Evolutionary conservation across 2,888 invertebrate species (phyloP).

Genomic region (Caenorhabditis imperialis): DNA sequence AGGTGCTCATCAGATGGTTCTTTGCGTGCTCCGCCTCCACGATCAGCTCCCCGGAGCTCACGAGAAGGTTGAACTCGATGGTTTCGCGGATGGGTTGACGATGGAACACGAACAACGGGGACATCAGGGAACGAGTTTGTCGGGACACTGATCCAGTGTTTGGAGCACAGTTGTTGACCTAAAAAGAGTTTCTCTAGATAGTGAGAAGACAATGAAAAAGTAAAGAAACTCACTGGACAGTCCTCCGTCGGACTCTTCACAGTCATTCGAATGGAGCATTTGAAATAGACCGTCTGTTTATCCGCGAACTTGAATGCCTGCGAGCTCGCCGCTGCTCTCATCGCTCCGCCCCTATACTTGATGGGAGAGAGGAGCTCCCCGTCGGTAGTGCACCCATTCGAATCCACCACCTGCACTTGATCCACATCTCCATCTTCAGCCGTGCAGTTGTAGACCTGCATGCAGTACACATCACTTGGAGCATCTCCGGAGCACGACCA

Average conservation of each 20-base stretch:
- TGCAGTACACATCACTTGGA: slow-evolving; percentile 51
- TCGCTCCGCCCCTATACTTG: slow-evolving; percentile 35
- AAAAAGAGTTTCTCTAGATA: slow-evolving; percentile 1
- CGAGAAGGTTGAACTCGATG: slow-evolving; percentile 23
- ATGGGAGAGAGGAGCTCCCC: slow-evolving; percentile 49
- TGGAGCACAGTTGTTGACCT: slow-evolving; percentile 41
- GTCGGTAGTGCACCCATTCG: slow-evolving; percentile 44
- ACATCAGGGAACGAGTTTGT: slow-evolving; percentile 12
- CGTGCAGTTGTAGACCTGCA: slow-evolving; percentile 49
- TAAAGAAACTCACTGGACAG: slow-evolving; percentile 47
- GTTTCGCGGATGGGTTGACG: not conserved
- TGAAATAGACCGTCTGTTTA: slow-evolving; percentile 49
- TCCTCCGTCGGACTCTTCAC: slow-evolving; percentile 31
- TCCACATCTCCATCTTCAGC: slow-evolving; percentile 48
- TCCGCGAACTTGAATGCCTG: slow-evolving; percentile 54
- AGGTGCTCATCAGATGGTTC: slow-evolving; percentile 40
- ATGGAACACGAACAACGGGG: slow-evolving; percentile 17
- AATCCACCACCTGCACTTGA: slow-evolving; percentile 40
- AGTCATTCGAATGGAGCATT: slow-evolving; percentile 47
- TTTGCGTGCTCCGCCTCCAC: slow-evolving; percentile 33
- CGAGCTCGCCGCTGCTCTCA: slow-evolving; percentile 50
- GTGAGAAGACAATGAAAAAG: not conserved
- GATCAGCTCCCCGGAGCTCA: slow-evolving; percentile 38
- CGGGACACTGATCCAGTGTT: slow-evolving; percentile 18
- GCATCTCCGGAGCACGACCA: slow-evolving; percentile 52